Conservation (phyloP, 1,140 invertebrate genomes). For the Atta colombica region DNA sequence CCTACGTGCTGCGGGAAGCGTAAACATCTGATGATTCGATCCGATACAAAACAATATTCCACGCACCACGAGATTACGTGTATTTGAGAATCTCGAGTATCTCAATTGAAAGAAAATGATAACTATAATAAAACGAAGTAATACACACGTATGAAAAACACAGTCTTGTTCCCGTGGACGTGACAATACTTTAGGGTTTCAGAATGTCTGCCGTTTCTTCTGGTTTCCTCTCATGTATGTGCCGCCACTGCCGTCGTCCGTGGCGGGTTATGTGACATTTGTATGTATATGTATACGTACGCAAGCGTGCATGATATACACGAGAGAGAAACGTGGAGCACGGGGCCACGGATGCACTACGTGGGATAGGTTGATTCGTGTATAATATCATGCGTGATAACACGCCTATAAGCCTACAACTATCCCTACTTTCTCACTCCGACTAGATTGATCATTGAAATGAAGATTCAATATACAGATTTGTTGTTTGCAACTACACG, state of each 20-base stretch:
- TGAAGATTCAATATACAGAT: neutral
- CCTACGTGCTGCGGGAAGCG: slow-evolving; percentile 54
- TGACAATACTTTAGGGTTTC: neutral
- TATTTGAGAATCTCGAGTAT: slow-evolving; percentile 3
- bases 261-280: neutral
- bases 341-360: neutral
- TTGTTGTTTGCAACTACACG: neutral
- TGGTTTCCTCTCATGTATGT: no score
- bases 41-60: slow-evolving; percentile 5
- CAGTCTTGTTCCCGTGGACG: neutral
- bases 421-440: neutral
- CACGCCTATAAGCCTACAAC: neutral
- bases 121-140: neutral
- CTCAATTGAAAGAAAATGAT: neutral
- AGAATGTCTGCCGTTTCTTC: neutral
- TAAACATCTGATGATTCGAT: slow-evolving; percentile 35
- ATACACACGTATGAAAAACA: neutral
- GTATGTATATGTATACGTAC: neutral
- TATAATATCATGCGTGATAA: slow-evolving; percentile 4
- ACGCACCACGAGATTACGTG: neutral
- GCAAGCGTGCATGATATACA: neutral
- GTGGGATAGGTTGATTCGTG: slow-evolving; percentile 41
- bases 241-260: neutral
- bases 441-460: neutral
- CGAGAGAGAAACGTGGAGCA: slow-evolving; percentile 17